Evolutionary conservation across 2,888 invertebrate genomes (phyloP).

Genomic region (Marasmarcha lunaedactyla): DNA sequence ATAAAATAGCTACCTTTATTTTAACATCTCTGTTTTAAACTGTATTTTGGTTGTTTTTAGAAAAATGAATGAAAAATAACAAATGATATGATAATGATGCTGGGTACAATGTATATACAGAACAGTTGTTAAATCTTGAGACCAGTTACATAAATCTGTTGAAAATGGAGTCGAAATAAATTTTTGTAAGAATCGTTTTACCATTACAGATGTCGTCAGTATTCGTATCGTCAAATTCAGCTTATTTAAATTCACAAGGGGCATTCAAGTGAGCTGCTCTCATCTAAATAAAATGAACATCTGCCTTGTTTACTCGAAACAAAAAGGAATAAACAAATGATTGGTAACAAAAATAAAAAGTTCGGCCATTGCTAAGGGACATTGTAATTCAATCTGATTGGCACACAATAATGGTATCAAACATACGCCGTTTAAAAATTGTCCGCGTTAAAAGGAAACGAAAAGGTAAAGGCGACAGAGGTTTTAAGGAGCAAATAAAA

Average conservation of each 20-base stretch:
- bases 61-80: no score
- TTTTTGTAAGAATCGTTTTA: conserved; percentile 14
- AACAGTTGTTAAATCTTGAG: background rate
- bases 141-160: conserved; percentile 14
- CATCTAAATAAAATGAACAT: conserved; percentile 58
- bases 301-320: conserved; percentile 53
- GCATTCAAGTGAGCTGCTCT: conserved; percentile 31
- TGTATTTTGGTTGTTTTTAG: conserved; percentile 9
- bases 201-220: background rate
- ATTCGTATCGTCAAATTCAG: conserved; percentile 26
- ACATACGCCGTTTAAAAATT: conserved; percentile 68
- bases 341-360: conserved; percentile 58
- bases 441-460: conserved; percentile 55
- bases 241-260: conserved; percentile 43
- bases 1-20: no score
- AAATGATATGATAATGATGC: conserved; percentile 16
- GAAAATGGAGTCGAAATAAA: conserved; percentile 14
- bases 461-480: conserved; percentile 47
- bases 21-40: conserved; percentile 11
- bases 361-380: conserved; percentile 62
- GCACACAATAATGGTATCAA: conserved; percentile 71
- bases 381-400: conserved; percentile 70
- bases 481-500: conserved; percentile 56
- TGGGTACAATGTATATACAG: conserved; percentile 1
- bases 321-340: conserved; percentile 53